These are phyloP conservation scores for Epistrophella euchroma DNA, from an alignment of 2,888 invertebrate genomes.

Conservation along the genomic window DNA sequence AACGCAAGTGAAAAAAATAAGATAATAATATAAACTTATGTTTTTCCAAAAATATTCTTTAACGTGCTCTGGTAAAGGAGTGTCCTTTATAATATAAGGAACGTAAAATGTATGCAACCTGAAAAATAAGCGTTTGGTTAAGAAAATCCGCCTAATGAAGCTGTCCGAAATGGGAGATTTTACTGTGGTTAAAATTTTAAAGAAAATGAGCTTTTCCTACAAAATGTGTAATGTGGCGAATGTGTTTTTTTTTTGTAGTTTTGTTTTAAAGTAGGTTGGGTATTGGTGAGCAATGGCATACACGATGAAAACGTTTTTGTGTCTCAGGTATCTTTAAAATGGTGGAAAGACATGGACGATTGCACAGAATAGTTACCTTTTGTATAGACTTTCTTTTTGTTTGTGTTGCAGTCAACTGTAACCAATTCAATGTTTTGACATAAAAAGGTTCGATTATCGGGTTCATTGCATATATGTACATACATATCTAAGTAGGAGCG, in stretches of 20 bases:
- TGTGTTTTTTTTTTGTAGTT: neutral
- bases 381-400: neutral
- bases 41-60: no score
- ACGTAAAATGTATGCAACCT: no score
- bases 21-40: no score
- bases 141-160: no score
- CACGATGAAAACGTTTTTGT: neutral
- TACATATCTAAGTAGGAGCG: no score
- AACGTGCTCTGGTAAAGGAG: no score
- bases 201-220: neutral
- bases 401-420: neutral
- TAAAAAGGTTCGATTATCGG: neutral
- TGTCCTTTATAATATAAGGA: no score
- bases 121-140: no score
- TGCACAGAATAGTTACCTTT: neutral
- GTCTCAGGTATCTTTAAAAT: neutral
- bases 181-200: neutral
- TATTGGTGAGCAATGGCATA: neutral
- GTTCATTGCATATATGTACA: neutral
- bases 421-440: neutral
- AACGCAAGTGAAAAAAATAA: no score
- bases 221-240: neutral
- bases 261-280: neutral
- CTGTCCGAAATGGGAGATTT: no score
- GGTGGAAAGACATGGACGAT: neutral